Conservation (phyloP, 2,797 vertebrate genomes). For the Sphenodon punctatus region DNA sequence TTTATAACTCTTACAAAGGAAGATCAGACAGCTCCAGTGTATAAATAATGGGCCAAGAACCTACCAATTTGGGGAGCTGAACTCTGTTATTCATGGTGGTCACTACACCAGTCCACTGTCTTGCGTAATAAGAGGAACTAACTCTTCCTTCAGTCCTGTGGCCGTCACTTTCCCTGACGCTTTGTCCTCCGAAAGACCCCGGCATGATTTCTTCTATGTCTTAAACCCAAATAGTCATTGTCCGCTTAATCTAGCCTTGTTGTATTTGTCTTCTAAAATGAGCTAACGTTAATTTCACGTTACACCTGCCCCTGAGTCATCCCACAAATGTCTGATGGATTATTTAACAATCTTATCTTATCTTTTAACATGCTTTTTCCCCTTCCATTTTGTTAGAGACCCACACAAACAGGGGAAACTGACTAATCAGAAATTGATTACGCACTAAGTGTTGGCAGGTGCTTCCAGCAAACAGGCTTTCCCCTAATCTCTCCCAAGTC, state of each 20-base stretch:
- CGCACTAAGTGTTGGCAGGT: not conserved
- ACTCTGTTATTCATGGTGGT: not conserved
- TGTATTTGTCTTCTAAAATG: not conserved
- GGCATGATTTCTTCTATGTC: not conserved
- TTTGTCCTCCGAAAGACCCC: not conserved
- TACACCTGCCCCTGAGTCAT: conserved; percentile 28
- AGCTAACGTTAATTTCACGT: not conserved
- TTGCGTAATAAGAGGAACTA: not conserved
- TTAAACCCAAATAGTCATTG: not conserved
- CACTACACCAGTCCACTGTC: not conserved
- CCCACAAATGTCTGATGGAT: not conserved
- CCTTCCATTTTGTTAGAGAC: conserved; percentile 10
- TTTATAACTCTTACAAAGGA: not conserved
- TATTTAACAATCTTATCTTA: conserved; percentile 10
- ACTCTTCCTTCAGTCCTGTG: not conserved
- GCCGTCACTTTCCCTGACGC: not conserved
- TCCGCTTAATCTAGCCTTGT: too few species aligned
- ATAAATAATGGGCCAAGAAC: not conserved
- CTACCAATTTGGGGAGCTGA: not conserved
- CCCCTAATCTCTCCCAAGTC: too few species aligned
- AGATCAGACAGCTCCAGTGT: not conserved
- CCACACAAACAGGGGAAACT: conserved; percentile 55
- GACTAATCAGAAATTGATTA: conserved; percentile 55
- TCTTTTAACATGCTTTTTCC: not conserved
- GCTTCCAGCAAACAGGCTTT: conserved; percentile 5